phyloP scores from a whole-genome alignment of 2,797 vertebrate genomes.

The Hemibagrus guttatus region DNA sequence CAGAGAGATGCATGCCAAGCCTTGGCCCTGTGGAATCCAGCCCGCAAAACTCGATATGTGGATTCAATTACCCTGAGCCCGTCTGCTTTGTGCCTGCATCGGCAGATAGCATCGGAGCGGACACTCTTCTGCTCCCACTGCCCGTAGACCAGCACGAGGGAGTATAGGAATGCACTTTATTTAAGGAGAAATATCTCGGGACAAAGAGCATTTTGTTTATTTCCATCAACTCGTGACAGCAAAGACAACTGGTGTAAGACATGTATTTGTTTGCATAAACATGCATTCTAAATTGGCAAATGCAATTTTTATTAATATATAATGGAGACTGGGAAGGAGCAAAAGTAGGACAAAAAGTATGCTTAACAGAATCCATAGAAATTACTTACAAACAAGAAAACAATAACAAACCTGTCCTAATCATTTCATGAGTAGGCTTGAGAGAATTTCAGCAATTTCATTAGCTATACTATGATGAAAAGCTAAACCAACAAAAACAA shows the following conservation, averaged over 20 bases:
- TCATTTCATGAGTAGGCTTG: neutral
- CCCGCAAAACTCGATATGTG: conserved; percentile 45
- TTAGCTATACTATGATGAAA: neutral
- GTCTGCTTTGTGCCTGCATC: conserved; percentile 46
- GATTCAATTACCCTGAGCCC: conserved; percentile 53
- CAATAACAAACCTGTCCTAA: neutral
- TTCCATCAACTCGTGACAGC: neutral
- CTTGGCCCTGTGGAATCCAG: conserved; percentile 32
- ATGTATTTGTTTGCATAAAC: neutral
- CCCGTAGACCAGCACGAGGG: conserved; percentile 21
- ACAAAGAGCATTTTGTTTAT: conserved; percentile 10
- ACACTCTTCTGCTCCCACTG: conserved; percentile 32
- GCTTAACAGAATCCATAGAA: neutral
- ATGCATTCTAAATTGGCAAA: neutral
- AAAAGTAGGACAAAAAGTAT: neutral
- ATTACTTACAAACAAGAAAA: neutral
- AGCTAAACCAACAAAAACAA: neutral
- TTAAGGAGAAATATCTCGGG: neutral
- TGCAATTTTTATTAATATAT: neutral
- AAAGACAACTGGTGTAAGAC: neutral
- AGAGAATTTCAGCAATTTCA: neutral
- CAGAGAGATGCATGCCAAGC: conserved; percentile 35
- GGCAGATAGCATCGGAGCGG: conserved; percentile 46
- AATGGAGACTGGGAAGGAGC: neutral
- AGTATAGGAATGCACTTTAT: conserved; percentile 31